Evolutionary conservation across 1,140 invertebrate genomes (phyloP), one percentile per base, ranked within the genome.

Genomic region (Tribolium madens): DNA sequence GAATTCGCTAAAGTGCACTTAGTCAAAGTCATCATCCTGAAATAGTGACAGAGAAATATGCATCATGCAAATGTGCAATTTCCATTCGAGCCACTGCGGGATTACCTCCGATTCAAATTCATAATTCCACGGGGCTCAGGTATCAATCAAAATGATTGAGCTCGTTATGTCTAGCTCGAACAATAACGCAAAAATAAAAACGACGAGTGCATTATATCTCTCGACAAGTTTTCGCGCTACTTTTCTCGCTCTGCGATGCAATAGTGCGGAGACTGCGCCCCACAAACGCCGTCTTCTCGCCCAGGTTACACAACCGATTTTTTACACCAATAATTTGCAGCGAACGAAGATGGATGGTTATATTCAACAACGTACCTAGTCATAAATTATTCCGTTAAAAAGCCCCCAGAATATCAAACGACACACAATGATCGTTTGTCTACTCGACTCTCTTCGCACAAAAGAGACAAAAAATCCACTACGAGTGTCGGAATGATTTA

Each of bases 61-160:
- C 60, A 76, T 70, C 71, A 79, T 79, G 78, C 75, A 79, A 79
- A 79, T 77, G 76, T 77, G 75, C 76, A 79, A 79, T 77, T 79
- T 79, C 78, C 75, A 75, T 79, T 75, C 78, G 60, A 71, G 60
- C 64, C 76, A 71, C 52, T 53, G 72, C 57, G 68, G 42, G 70
- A 72, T 72, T 52, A 72, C 70, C 70, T 72, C 46, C 70, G 50
- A 78, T 78, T 75, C 52, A 75, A 75, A 77, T 77, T 77, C 71
- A 78, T 78, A 78, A 78, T 78, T 78, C 60, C 42, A 52, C 50
- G 10, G 57, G 33, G 46, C 70, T 52, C 46, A 78, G 73, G 72
- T 78, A 78, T 78, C 21, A 46, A 78, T 78, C 76, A 78, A 57
- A 75, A 36, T 78, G 71, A 78, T 64, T 64, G 57, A 64, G 57